Base-by-base conservation (phyloP, 1,140 invertebrate genomes). In the Dufourea novaeangliae region DNA sequence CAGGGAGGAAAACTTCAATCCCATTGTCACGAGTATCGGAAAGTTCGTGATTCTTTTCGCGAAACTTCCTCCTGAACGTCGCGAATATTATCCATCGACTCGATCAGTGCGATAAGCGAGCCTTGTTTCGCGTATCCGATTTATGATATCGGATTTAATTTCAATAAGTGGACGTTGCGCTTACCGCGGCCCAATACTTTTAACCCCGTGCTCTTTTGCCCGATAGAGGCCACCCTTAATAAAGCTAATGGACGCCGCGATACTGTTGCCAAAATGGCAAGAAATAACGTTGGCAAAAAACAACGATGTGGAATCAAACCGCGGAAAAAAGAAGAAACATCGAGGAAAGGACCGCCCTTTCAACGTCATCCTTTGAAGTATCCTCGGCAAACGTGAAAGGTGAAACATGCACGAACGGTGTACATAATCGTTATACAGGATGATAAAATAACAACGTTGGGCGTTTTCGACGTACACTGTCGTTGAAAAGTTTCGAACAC, bases 221-320 rank as follows among this genome's bases (percentile, higher is more conserved):
- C 54, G 67, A 71, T 50, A 68, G 52, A 69, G 32, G 44, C 20
- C 27, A 4, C 32, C 34, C 27, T 64, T 75, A 79, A 78, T 79
- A 79, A 74, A 22, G 70, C 67, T 79, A 84, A 75, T 84, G 80
- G 71, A 83, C 62, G 72, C 56, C 50, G 61, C 20, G 64, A 46
- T 27, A 27, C 12, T 52, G 10, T 70, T 54, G 29, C 63, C 20
- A 41, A 73, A 50, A 73, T 20, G 41, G 11, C 61, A 46, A 69
- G 50, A 73, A 76, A 75, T 50, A 59, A 46, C 39, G 22, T 27
- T 46, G 41, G n/a, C 11, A 7, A 46, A 50, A 66, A 66, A 50
- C 39, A 66, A 66, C 63, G 63, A 32, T 1, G 32, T n/a, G 41
- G 44, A 46, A 66, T 46, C 41, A 17, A 29, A 14, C 14, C 25